phyloP scores from a whole-genome alignment of 2,113 vertebrate genomes.

The Ancistrus triradiatus region DNA sequence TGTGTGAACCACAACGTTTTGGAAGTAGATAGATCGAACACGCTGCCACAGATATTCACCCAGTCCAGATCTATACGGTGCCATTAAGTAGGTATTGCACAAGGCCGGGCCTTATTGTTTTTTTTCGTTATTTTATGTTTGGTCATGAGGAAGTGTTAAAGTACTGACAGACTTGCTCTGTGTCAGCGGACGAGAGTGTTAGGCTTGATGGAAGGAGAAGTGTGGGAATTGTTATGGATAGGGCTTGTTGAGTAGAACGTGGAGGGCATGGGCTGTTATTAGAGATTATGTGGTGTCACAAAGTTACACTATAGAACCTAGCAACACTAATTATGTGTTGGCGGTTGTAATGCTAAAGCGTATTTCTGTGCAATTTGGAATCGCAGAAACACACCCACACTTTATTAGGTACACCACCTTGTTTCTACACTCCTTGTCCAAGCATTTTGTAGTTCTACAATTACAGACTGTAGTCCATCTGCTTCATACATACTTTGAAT shows the following conservation, averaged over 20 bases:
- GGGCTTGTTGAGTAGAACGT: background rate
- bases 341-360: constrained; percentile 2
- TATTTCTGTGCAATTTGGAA: constrained; percentile 37
- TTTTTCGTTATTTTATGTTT: constrained; percentile 20
- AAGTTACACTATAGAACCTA: background rate
- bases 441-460: too few species aligned
- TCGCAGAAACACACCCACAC: constrained; percentile 17
- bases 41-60: constrained; percentile 30
- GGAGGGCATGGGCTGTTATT: background rate
- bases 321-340: constrained; percentile 2
- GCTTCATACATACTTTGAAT: too few species aligned
- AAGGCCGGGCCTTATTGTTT: constrained; percentile 62
- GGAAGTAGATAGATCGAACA: constrained; percentile 23
- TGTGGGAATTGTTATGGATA: background rate
- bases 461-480: too few species aligned
- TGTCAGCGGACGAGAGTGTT: constrained; percentile 3
- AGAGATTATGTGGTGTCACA: background rate
- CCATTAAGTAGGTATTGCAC: constrained; percentile 45
- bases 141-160: constrained; percentile 10
- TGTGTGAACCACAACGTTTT: background rate
- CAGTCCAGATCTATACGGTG: constrained; percentile 38
- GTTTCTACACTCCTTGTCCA: too few species aligned
- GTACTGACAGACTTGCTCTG: background rate
- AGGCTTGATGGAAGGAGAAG: constrained; percentile 5
- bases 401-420: too few species aligned